Conservation (phyloP, 2,113 vertebrate species). For the Ameiurus melas region DNA sequence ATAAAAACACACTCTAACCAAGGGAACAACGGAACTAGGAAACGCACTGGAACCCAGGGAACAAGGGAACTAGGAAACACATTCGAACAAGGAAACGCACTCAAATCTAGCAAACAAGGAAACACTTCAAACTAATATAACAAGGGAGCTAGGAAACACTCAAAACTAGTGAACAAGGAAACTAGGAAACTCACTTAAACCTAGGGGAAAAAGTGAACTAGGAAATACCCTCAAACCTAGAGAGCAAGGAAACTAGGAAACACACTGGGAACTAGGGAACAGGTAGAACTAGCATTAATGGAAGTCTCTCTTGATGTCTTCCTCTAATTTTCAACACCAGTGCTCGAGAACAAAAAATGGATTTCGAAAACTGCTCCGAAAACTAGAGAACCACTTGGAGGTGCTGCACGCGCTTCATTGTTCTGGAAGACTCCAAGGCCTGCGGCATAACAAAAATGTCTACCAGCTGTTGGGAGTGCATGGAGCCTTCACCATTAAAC, state of each 20-base stretch:
- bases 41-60: not conserved
- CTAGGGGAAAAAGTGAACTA: not conserved
- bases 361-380: not conserved
- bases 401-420: conserved; percentile 8
- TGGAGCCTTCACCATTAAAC: conserved; percentile 38
- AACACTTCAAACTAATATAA: too few species aligned
- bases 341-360: not conserved
- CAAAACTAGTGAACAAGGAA: too few species aligned
- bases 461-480: conserved; percentile 61
- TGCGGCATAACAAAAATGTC: conserved; percentile 52
- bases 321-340: not conserved
- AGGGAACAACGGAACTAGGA: not conserved
- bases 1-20: too few species aligned
- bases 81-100: not conserved
- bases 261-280: not conserved
- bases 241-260: not conserved
- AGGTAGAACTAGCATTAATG: not conserved
- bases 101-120: not conserved
- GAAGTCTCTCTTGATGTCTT: not conserved
- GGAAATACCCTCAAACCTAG: not conserved
- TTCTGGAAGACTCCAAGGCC: conserved; percentile 6
- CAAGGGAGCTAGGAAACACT: not conserved
- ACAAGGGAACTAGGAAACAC: not conserved
- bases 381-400: not conserved
- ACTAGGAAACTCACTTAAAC: not conserved